Evolutionary conservation across 2,797 vertebrate genomes (phyloP).

Genomic region (Sebastes oblongus): DNA sequence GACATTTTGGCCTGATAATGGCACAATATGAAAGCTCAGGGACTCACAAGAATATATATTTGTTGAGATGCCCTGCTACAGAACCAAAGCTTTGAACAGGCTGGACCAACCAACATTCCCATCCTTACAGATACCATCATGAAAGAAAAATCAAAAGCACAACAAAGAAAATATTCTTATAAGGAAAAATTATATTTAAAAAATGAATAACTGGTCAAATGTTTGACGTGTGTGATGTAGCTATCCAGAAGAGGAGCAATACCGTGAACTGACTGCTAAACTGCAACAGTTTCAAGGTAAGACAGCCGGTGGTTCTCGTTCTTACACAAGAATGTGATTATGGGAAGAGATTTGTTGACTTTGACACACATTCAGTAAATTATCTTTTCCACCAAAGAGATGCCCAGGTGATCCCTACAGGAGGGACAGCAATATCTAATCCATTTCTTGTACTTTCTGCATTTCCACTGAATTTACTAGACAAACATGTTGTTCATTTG

Average conservation of each 20-base stretch:
- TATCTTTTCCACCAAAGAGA: neutral
- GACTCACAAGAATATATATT: neutral
- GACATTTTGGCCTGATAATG: neutral
- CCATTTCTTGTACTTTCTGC: neutral
- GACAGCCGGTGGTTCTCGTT: neutral
- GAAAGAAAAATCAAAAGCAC: neutral
- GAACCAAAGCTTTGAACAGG: neutral
- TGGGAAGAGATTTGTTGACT: neutral
- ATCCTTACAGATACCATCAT: neutral
- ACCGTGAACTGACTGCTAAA: slow-evolving; percentile 70
- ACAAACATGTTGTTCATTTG: neutral
- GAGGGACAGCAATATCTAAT: neutral
- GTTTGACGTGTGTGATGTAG: slow-evolving; percentile 65
- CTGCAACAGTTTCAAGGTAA: slow-evolving; percentile 88
- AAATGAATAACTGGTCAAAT: neutral
- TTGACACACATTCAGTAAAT: neutral
- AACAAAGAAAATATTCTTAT: neutral
- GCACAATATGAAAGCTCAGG: neutral
- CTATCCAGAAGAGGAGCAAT: slow-evolving; percentile 81
- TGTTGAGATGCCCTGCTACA: neutral
- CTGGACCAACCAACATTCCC: neutral
- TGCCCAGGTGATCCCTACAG: neutral
- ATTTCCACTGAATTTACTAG: neutral
- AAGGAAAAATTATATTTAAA: neutral
- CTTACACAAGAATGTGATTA: neutral